Evolutionary conservation across 2,113 vertebrate genomes (phyloP).

Genomic region (Proterorhinus semilunaris): DNA sequence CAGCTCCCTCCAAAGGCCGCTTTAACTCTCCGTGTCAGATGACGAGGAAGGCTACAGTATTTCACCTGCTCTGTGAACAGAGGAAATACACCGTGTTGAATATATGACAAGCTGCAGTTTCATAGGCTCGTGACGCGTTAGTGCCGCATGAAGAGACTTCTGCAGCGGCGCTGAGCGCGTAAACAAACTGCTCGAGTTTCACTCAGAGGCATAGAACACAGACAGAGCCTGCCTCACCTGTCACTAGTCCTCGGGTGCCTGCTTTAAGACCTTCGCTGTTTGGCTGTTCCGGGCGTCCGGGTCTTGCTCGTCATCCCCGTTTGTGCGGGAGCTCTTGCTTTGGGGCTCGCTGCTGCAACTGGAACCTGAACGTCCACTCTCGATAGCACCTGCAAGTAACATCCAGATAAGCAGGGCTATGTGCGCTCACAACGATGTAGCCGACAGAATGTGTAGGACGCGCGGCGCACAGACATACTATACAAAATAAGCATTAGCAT

Average conservation of each 20-base stretch:
- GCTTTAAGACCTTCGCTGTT: conserved; percentile 64
- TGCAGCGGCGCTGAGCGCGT: background rate
- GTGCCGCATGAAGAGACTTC: background rate
- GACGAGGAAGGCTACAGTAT: conserved; percentile 68
- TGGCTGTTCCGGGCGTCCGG: conserved; percentile 48
- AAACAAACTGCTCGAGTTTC: background rate
- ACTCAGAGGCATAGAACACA: background rate
- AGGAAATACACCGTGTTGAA: conserved; percentile 55
- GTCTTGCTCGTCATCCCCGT: conserved; percentile 75
- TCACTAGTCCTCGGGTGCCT: conserved; percentile 76
- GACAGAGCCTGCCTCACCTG: conserved; percentile 1
- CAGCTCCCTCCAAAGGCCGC: conserved; percentile 76
- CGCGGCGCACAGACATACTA: too few relatives aligned
- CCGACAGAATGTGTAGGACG: too few relatives aligned
- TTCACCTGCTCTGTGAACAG: conserved; percentile 76
- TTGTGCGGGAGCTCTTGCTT: conserved; percentile 82
- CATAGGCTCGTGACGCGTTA: conserved; percentile 21
- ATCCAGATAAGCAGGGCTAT: background rate
- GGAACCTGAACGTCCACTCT: conserved; percentile 43
- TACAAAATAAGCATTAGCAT: too few relatives aligned
- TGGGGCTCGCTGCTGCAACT: conserved; percentile 59
- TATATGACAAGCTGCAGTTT: conserved; percentile 9
- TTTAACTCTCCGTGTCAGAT: conserved; percentile 73
- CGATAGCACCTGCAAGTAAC: conserved; percentile 9
- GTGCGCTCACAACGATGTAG: too few relatives aligned